phyloP scores from a whole-genome alignment of 92 coral and sea anemone species.

The Blastomussa wellsi region DNA sequence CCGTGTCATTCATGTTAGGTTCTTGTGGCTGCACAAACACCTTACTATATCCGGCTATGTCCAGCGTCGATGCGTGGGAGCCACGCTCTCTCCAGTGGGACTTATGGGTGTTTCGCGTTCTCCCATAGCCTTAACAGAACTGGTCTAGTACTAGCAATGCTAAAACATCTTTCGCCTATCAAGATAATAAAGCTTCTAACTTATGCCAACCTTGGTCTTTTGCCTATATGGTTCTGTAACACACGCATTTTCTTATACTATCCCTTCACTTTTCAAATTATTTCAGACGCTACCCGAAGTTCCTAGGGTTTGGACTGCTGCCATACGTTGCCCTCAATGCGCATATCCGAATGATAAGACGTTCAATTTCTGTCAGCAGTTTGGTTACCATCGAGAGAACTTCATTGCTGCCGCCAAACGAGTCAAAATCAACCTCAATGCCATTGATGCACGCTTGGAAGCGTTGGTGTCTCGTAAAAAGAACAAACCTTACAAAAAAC shows the following conservation, averaged over 20 bases:
- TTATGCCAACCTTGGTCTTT: not conserved
- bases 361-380: slow-evolving; percentile 34
- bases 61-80: too few species aligned
- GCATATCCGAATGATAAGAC: not conserved
- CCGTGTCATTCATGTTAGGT: slow-evolving; percentile 20
- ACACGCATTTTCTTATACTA: not conserved
- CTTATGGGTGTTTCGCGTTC: slow-evolving; percentile 20
- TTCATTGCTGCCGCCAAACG: not conserved
- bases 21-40: not conserved
- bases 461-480: not conserved
- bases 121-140: slow-evolving; percentile 1
- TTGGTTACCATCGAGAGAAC: slow-evolving; percentile 25
- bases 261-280: not conserved
- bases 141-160: not conserved
- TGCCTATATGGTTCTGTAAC: not conserved
- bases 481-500: slow-evolving; percentile 27
- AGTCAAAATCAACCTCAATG: slow-evolving; percentile 8
- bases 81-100: slow-evolving; percentile 11
- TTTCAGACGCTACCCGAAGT: slow-evolving; percentile 3
- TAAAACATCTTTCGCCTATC: not conserved
- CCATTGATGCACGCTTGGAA: slow-evolving; percentile 18
- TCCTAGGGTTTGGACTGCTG: not conserved
- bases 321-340: slow-evolving; percentile 6
- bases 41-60: too few species aligned
- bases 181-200: not conserved